Percentiles rank a stretch among this genome's conserved stretches.
Conservation (phyloP, 2,797 vertebrate genomes). For the Sebastes nivosus region DNA sequence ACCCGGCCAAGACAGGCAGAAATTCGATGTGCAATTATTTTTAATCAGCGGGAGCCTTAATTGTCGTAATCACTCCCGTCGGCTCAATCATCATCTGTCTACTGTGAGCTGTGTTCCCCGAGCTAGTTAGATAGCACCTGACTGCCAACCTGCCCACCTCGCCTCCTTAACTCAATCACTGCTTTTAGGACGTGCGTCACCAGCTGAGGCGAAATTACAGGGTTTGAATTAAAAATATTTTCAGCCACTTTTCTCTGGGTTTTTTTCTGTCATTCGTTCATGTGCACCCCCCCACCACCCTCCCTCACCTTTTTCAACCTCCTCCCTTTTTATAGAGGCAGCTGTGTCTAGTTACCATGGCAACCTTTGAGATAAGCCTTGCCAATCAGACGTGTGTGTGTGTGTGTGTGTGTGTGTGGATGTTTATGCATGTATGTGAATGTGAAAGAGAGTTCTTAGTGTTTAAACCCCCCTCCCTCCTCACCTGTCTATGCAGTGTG, state of each 20-base stretch:
- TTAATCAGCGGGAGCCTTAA: slow-evolving; percentile 48
- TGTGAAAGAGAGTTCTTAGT: slow-evolving; percentile 28
- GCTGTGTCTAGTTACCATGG: slow-evolving; percentile 71
- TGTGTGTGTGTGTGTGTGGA: background rate
- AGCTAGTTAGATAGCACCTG: slow-evolving; percentile 31
- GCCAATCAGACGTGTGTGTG: slow-evolving; percentile 41
- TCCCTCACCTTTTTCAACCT: slow-evolving; percentile 39
- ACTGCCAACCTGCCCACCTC: slow-evolving; percentile 32
- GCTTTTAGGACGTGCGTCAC: slow-evolving; percentile 50
- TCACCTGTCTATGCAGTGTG: slow-evolving; percentile 58
- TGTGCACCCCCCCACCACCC: background rate
- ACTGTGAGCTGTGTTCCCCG: slow-evolving; percentile 5
- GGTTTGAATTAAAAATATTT: slow-evolving; percentile 47
- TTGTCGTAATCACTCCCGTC: slow-evolving; percentile 51
- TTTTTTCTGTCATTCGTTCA: background rate
- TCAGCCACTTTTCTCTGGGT: slow-evolving; percentile 30
- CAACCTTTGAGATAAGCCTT: slow-evolving; percentile 53
- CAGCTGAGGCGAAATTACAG: slow-evolving; percentile 43
- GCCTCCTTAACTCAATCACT: slow-evolving; percentile 48
- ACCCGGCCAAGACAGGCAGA: background rate
- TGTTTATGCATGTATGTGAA: background rate
- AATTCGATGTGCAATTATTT: slow-evolving; percentile 34
- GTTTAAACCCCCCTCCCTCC: slow-evolving; percentile 30
- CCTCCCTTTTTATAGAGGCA: slow-evolving; percentile 34
- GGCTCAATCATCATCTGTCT: slow-evolving; percentile 33